Evolutionary conservation across 2,113 vertebrate genomes (phyloP).

Genomic region (Macrotis lagotis): DNA sequence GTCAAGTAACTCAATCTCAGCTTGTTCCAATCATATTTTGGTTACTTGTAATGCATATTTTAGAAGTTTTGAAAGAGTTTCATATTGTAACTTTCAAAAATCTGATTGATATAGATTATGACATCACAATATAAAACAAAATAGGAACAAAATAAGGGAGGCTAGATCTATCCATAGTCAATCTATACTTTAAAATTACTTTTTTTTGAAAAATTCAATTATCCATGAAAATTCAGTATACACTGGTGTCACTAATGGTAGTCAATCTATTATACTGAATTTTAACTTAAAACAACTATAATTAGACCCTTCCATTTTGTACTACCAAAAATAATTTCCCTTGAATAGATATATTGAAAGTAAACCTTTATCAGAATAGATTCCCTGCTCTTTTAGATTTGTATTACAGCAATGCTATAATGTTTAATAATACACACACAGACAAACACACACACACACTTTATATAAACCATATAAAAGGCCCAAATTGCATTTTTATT

Average conservation of each 20-base stretch:
- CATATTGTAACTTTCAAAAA: background rate
- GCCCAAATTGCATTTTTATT: too few species aligned
- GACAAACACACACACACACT: too few species aligned
- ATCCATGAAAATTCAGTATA: background rate
- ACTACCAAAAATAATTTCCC: background rate
- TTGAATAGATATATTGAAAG: background rate
- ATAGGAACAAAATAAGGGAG: background rate
- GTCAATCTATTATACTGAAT: background rate
- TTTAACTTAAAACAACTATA: background rate
- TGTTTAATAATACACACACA: too few species aligned
- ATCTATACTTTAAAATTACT: background rate
- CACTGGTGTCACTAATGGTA: background rate
- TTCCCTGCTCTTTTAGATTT: background rate
- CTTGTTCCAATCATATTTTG: too few species aligned
- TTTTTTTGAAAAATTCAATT: background rate
- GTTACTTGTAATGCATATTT: background rate
- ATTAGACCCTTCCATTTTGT: background rate
- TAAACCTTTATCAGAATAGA: background rate
- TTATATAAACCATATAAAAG: too few species aligned
- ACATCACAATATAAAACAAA: background rate
- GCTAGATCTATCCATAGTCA: background rate
- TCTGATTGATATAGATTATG: background rate
- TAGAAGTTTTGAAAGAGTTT: background rate
- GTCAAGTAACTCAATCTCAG: background rate
- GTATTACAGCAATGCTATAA: too few species aligned